These are phyloP conservation scores for Heliopora coerulea DNA, from an alignment of 92 coral and sea anemone genomes.

Conservation along the genomic window DNA sequence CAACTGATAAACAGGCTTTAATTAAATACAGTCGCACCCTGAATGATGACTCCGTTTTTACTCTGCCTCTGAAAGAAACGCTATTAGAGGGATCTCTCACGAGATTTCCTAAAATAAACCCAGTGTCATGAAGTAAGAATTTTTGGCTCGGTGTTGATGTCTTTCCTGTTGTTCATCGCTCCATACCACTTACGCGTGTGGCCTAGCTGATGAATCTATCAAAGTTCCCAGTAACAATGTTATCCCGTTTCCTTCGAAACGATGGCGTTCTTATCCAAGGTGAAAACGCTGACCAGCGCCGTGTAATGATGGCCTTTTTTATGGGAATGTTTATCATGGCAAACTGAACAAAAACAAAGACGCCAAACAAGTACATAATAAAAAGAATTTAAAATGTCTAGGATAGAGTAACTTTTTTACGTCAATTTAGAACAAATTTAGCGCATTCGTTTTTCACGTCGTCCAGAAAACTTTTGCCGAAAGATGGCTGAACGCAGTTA, in stretches of 20 bases:
- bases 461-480: background rate
- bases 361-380: background rate
- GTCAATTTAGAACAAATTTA: background rate
- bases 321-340: background rate
- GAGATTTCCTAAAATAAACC: constrained; percentile 31
- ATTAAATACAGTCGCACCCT: constrained; percentile 21
- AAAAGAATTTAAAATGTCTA: background rate
- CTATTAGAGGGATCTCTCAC: background rate
- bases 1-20: constrained; percentile 21
- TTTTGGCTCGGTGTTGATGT: background rate
- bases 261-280: background rate
- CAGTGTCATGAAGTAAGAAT: constrained; percentile 9
- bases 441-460: background rate
- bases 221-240: background rate
- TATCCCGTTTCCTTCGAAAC: background rate
- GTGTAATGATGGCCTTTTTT: background rate
- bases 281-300: background rate
- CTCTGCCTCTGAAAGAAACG: background rate
- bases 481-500: background rate
- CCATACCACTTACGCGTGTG: background rate
- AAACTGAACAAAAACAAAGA: background rate
- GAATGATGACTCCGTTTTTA: constrained; percentile 11
- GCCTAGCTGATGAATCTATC: constrained; percentile 2
- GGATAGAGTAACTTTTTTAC: background rate
- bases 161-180: constrained; percentile 27